phyloP scores from a whole-genome alignment of 2,797 vertebrate species.

The Hoplostethus atlanticus region DNA sequence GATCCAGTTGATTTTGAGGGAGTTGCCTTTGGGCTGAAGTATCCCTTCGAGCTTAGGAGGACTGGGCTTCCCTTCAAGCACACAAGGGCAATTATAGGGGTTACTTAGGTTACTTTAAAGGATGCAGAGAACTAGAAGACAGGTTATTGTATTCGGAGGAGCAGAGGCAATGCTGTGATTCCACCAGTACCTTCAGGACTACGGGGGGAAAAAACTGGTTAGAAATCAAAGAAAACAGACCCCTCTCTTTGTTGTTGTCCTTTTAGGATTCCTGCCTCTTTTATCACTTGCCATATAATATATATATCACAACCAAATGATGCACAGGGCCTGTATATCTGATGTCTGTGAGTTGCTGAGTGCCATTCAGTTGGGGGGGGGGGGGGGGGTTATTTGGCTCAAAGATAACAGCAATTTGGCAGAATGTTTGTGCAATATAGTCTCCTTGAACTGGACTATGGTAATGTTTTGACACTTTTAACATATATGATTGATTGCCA shows the following conservation, averaged over 20 bases:
- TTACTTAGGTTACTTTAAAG: slow-evolving; percentile 31
- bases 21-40: slow-evolving; percentile 92
- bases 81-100: slow-evolving; percentile 47
- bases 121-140: slow-evolving; percentile 1
- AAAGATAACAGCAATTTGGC: slow-evolving; percentile 3
- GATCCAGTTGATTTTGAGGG: slow-evolving; percentile 91
- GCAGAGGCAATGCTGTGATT: slow-evolving; percentile 4
- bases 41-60: slow-evolving; percentile 92
- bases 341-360: slow-evolving; percentile 64
- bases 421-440: not conserved
- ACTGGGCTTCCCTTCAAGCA: slow-evolving; percentile 93
- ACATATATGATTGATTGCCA: not conserved
- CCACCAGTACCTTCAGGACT: slow-evolving; percentile 18
- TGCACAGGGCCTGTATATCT: slow-evolving; percentile 67
- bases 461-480: not conserved
- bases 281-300: slow-evolving; percentile 23
- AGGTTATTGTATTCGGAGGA: slow-evolving; percentile 18
- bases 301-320: slow-evolving; percentile 40
- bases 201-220: slow-evolving; percentile 5
- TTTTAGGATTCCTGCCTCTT: slow-evolving; percentile 48
- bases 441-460: not conserved
- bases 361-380: slow-evolving; percentile 59
- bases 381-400: slow-evolving; percentile 34
- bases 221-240: slow-evolving; percentile 8
- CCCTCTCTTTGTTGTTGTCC: slow-evolving; percentile 35